Evolutionary conservation across 1,140 invertebrate genomes (phyloP), one percentile per base, ranked within the genome.

Genomic region (Bombus vancouverensis): DNA sequence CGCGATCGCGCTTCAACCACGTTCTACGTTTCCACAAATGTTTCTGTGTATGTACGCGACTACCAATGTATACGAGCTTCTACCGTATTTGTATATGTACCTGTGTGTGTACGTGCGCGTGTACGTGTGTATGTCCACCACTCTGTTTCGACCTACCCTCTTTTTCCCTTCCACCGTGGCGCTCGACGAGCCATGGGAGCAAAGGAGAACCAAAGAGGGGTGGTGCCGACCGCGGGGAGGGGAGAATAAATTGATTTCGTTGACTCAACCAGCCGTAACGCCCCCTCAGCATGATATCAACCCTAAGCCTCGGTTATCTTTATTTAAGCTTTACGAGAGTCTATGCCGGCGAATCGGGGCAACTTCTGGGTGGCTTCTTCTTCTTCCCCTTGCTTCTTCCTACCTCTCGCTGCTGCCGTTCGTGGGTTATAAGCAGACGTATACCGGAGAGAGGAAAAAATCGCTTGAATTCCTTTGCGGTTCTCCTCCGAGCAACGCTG

Each of bases 241-340:
- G 92, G 92, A 93, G 94, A 94, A 95, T 95, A 95, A 95, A 95
- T 95, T 95, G 94, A 95, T 95, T 95, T 93, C 94, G 94, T 95
- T 93, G 94, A 95, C 88, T 95, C 93, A 95, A 95, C 92, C 93
- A 93, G 92, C 92, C 94, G 93, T 94, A 94, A 95, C 94, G 93
- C 93, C 94, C 94, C 93, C 92, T 94, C 92, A 92, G 92, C 92
- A 90, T 93, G 93, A 94, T 95, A 95, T 94, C 94, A 95, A 94
- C 92, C 89, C 94, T 95, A 94, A 94, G 93, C 93, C 92, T 92
- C 92, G 91, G 94, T 95, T 95, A 95, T 95, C 94, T 95, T 95
- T 95, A 95, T 95, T 95, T 95, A 94, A 95, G 94, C 93, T 93
- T 94, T 92, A 93, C 93, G 93, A 94, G 94, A 94, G 92, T 93